These are phyloP conservation scores for Xiphophorus hellerii DNA, from an alignment of 2,113 vertebrate genomes.

Conservation along the genomic window DNA sequence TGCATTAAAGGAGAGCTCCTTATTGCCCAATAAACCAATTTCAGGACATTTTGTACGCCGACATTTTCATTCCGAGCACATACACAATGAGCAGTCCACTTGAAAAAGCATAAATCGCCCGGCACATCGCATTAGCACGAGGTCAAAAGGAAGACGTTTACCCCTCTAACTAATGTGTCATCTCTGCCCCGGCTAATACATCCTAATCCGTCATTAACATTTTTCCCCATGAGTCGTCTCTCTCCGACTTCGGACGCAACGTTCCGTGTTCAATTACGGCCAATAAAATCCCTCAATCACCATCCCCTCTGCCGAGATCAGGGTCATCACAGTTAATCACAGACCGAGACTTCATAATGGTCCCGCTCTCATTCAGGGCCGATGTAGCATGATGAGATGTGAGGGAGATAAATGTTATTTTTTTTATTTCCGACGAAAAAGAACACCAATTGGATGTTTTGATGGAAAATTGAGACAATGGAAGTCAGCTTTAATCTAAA, in stretches of 20 bases:
- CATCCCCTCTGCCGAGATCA: constrained; percentile 52
- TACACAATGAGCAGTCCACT: constrained; percentile 34
- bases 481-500: background rate
- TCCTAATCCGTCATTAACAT: constrained; percentile 73
- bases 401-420: constrained; percentile 52
- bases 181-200: constrained; percentile 59
- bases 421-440: constrained; percentile 48
- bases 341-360: constrained; percentile 67
- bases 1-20: background rate
- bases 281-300: constrained; percentile 60
- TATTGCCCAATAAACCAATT: constrained; percentile 4
- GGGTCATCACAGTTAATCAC: constrained; percentile 72
- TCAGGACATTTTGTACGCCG: constrained; percentile 12
- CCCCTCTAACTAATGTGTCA: constrained; percentile 32
- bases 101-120: constrained; percentile 7
- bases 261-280: constrained; percentile 69
- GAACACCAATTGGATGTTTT: constrained; percentile 15
- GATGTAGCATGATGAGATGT: constrained; percentile 43
- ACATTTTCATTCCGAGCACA: constrained; percentile 47
- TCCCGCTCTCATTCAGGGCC: constrained; percentile 62
- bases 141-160: constrained; percentile 30
- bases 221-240: constrained; percentile 45
- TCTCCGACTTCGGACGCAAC: constrained; percentile 64
- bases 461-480: background rate
- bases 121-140: constrained; percentile 12